Evolutionary conservation across 2,797 vertebrate genomes (phyloP), one percentile per base, ranked within the genome.

Genomic region (Synanceia verrucosa): DNA sequence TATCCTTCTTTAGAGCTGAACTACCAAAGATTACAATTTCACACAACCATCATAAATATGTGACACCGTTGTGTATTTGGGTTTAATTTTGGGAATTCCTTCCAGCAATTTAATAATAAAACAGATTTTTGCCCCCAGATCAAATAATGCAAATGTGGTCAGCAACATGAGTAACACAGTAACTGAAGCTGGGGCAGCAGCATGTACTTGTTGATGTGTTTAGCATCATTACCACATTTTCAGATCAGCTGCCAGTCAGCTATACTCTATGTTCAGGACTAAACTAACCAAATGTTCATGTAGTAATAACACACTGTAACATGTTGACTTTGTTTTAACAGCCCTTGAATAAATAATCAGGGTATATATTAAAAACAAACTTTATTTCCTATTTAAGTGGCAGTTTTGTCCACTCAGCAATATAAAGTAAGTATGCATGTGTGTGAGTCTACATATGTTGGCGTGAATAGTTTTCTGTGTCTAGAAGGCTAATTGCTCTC

Each of bases 401-500:
- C 29, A 12, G 24, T 2, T 72, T 62, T 31, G 36, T 52, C 36
- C 23, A 23, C 18, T 56, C 31, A 43, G 39, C 18, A 34, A 16
- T 24, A 33, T 48, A 48, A 18, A 59, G 37, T 43, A 21, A 57
- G 55, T 52, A 14, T 19, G 10, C 34, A 26, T 57, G 73, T 73
- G 50, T 65, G 43, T 34, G 23, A 46, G 47, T 75, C 51, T 71
- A 29, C 46, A 36, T 68, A 60, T 70, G 67, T 81, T 88, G 84
- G 78, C 86, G 86, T 86, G 89, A 91, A 88, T 68, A 85, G 86
- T 79, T 83, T 82, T 82, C 73, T 82, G 83, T 86, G 78, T 89
- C 80, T 73, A 82, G 78, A 77, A 76, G 86, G 83, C 88, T 94
- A 94, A 94, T 94, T 94, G 93, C 88, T 87, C 89, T 91, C 89